Base-by-base conservation (phyloP, 92 coral and sea anemone genomes). In the Zoanthus sansibaricus region DNA sequence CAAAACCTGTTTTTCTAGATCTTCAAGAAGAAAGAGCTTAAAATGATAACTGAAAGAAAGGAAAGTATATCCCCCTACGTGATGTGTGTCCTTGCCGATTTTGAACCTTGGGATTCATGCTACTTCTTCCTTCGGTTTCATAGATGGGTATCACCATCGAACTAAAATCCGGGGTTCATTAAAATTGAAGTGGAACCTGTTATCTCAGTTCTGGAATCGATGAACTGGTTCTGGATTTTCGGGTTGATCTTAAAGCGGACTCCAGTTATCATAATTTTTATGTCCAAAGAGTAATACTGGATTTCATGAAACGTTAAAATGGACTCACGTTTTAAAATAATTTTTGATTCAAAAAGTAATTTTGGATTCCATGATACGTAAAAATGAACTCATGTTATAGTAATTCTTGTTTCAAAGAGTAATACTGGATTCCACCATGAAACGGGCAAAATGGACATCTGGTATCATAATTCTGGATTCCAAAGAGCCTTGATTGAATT, bases 21-120 rank as follows among this genome's bases (percentile, higher is more conserved):
- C 25, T 18, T 30, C 82, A 51, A 76, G 66, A 76, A 76, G 67
- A 54, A 51, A 76, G 8, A 76, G 82, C 67, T 16, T 76, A 12
- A 69, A 10, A 9, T 67, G 42, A 66, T 33, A 56, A 16, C 64
- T 11, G 64, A 11, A 56, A 15, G 64, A 17, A 14, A 58, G 14
- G 66, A 58, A 58, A 37, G 42, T 4, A 37, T 37, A 0, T 37
- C 42, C 4, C 4, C 42, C 42, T 37, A 37, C 42, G 42, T 4
- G 42, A 37, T 37, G 42, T 37, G 25, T 25, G 42, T 37, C 42
- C 42, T 37, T 2, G 42, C 42, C 0, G 42, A 37, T 37, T 37
- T 37, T 1, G 4, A 2, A 37, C 42, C 42, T 37, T 25, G 25
- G 25, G 25, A 25, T 25, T 25, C 25, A 25, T 37, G 42, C 42